Evolutionary conservation across 2,113 vertebrate species (phyloP).

Genomic region (Callionymus lyra): DNA sequence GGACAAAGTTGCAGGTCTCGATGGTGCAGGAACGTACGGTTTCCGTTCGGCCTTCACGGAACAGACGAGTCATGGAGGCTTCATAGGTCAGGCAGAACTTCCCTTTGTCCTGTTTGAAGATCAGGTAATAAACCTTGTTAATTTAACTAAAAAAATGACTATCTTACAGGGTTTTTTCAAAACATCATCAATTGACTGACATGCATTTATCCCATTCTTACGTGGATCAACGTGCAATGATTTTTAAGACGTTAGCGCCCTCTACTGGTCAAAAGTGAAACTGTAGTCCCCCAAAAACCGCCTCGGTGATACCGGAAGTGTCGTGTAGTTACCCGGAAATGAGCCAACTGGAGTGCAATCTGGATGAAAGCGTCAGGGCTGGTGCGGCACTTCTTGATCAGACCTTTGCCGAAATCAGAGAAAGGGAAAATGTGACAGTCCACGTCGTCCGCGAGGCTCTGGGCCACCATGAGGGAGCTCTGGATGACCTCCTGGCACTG

Average conservation of each 20-base stretch:
- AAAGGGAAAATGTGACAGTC: slow-evolving; percentile 83
- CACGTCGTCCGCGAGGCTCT: slow-evolving; percentile 78
- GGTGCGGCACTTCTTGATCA: slow-evolving; percentile 86
- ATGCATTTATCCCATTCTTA: too few relatives aligned
- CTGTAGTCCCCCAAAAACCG: too few relatives aligned
- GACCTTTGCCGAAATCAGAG: slow-evolving; percentile 79
- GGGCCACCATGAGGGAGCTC: slow-evolving; percentile 71
- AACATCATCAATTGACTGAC: too few relatives aligned
- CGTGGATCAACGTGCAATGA: too few relatives aligned
- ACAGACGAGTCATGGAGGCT: slow-evolving; percentile 96
- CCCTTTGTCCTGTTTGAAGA: slow-evolving; percentile 77
- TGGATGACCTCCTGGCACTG: slow-evolving; percentile 83
- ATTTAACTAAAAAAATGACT: too few relatives aligned
- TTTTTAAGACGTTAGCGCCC: slow-evolving; percentile 25
- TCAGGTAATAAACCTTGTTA: too few relatives aligned
- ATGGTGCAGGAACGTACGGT: slow-evolving; percentile 88
- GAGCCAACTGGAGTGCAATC: slow-evolving; percentile 87
- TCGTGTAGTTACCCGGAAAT: slow-evolving; percentile 73
- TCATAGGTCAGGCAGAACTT: slow-evolving; percentile 94
- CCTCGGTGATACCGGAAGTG: too few relatives aligned
- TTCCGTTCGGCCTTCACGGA: slow-evolving; percentile 91
- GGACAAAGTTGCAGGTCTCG: slow-evolving; percentile 80
- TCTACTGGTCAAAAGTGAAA: slow-evolving; percentile 28
- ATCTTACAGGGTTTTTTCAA: too few relatives aligned
- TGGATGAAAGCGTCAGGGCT: slow-evolving; percentile 94